Conservation (phyloP, 2,888 invertebrate species). For the Cryptophagus acutangulus region DNA sequence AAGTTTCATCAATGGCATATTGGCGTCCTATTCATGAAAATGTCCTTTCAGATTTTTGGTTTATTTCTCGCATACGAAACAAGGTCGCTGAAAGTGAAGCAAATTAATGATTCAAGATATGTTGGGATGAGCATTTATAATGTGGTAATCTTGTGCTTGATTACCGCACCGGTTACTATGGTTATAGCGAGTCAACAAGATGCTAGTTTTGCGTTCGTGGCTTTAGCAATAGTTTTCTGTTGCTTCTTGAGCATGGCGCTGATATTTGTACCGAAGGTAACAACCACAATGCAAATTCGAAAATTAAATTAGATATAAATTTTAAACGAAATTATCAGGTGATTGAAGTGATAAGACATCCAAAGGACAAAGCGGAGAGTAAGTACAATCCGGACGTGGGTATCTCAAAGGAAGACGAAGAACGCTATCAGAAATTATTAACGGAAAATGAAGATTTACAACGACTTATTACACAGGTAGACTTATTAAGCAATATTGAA, state of each 20-base stretch:
- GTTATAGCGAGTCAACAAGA: constrained; percentile 97
- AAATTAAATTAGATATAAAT: constrained; percentile 1
- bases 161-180: constrained; percentile 96
- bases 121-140: constrained; percentile 99
- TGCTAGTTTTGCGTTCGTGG: constrained; percentile 94
- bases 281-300: constrained; percentile 15
- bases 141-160: constrained; percentile 94
- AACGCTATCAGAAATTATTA: constrained; percentile 85
- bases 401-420: constrained; percentile 88
- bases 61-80: constrained; percentile 98
- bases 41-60: constrained; percentile 69
- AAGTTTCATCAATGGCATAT: constrained; percentile 23
- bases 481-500: too few species aligned
- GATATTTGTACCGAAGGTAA: constrained; percentile 95
- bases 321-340: constrained; percentile 52
- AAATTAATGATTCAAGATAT: constrained; percentile 97
- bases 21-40: neutral
- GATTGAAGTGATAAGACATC: constrained; percentile 85
- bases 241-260: constrained; percentile 98
- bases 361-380: constrained; percentile 81
- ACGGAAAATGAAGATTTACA: constrained; percentile 95
- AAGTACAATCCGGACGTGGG: constrained; percentile 81
- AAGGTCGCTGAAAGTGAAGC: constrained; percentile 91
- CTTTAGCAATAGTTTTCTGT: constrained; percentile 94
- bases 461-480: constrained; percentile 87